Base-by-base conservation (phyloP, 2,113 vertebrate species). In the Caloenas nicobarica region DNA sequence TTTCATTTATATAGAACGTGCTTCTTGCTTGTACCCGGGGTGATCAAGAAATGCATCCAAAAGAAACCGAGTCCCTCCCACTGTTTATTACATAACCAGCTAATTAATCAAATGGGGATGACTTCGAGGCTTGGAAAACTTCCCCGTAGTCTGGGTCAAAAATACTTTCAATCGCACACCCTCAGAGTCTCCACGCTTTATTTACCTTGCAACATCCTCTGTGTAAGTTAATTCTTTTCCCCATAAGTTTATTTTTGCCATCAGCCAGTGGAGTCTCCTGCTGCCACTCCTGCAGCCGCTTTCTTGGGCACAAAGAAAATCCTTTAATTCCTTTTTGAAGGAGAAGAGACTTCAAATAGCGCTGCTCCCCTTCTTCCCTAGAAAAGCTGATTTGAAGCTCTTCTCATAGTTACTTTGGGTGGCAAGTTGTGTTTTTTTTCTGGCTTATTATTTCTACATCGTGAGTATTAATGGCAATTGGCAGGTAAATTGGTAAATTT, bases 131-230 rank as follows among this genome's bases (percentile, higher is more conserved):
- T 86, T 70, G 87, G 87, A 78, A 78, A 95, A 91, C 86, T 89
- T 95, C 88, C 46, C 71, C 33, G 0, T 26, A 3, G 71, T 74
- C 88, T 87, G 93, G 73, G 51, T 81, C 87, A 91, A 62, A 94
- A 82, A 70, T 50, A n/a, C 61, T 81, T 62, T 25, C 15, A 10
- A 18, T 65, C 24, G 74, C 61, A 22, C 80, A 50, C 71, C 76
- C 66, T 73, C 24, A 0, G 61, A 51, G 53, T 34, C 58, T 10
- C 57, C 18, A 1, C 2, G 28, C 54, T 84, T 92, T 50, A 60
- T 65, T 76, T 71, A 70, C 38, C 16, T 60, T 66, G 50, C 21
- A 16, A 17, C n/a, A 44, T 81, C 57, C 51, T 81, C 64, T 26
- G 71, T n/a, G 31, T 4, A 12, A 42, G 42, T 74, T 5, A n/a